Percentiles rank a stretch among this genome's conserved stretches.
These are phyloP conservation scores for Sylvia atricapilla DNA, from an alignment of 2,113 vertebrate genomes.

Conservation along the genomic window DNA sequence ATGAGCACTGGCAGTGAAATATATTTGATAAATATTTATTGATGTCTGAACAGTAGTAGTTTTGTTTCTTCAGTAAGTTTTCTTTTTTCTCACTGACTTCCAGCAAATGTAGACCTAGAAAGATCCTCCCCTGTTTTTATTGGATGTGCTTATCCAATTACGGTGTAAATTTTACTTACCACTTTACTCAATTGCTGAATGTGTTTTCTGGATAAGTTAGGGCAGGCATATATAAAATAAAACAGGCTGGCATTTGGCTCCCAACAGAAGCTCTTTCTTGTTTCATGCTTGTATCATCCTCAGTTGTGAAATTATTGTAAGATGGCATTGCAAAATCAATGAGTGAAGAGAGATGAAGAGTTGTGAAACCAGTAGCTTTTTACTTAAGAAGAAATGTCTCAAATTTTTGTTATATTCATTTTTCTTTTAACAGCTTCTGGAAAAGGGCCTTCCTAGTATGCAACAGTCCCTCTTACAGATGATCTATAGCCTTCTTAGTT, in stretches of 20 bases:
- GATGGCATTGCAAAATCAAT: neutral
- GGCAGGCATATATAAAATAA: neutral
- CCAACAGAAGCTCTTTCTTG: neutral
- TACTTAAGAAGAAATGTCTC: neutral
- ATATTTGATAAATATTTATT: slow-evolving; percentile 15
- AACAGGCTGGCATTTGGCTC: neutral
- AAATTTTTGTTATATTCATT: neutral
- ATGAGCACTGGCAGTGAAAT: neutral
- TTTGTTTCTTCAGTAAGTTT: slow-evolving; percentile 33
- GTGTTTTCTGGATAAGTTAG: slow-evolving; percentile 21
- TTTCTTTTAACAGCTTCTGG: slow-evolving; percentile 80
- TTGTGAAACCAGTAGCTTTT: neutral
- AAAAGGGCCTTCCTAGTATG: slow-evolving; percentile 95
- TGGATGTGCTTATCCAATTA: neutral
- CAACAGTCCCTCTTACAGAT: slow-evolving; percentile 96
- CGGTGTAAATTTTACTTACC: neutral
- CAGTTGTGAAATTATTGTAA: neutral
- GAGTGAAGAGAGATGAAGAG: neutral
- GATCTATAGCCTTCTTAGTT: slow-evolving; percentile 95
- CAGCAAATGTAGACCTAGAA: neutral
- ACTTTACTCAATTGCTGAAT: neutral
- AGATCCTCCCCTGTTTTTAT: neutral
- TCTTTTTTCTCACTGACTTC: slow-evolving; percentile 11
- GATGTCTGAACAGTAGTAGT: slow-evolving; percentile 7
- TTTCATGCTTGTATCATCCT: neutral